phyloP scores from a whole-genome alignment of 1,140 invertebrate genomes.

The Bombus haemorrhoidalis region DNA sequence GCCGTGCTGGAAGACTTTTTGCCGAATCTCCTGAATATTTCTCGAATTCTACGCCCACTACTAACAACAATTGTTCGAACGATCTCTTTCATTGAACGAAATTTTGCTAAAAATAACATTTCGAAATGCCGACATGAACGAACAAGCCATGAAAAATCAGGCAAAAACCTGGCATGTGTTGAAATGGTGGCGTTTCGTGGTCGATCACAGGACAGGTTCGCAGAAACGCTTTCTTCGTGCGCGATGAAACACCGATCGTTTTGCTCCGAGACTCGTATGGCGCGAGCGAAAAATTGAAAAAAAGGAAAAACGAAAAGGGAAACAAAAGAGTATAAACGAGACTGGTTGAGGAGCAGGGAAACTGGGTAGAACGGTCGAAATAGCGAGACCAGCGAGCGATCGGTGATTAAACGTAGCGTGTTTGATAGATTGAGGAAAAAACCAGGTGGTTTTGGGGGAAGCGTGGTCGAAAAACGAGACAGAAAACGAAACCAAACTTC shows the following conservation, averaged over 20 bases:
- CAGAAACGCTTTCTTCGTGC: slow-evolving; percentile 32
- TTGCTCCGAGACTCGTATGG: background rate
- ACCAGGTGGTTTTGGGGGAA: background rate
- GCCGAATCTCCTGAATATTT: background rate
- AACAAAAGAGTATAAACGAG: background rate
- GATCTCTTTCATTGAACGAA: background rate
- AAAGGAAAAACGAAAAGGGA: background rate
- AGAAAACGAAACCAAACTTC: slow-evolving; percentile 4
- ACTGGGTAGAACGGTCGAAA: slow-evolving; percentile 12
- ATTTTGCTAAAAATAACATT: background rate
- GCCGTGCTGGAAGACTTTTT: background rate
- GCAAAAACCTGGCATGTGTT: background rate
- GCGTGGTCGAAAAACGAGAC: slow-evolving; percentile 53
- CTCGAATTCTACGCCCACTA: background rate
- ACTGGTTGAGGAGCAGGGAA: background rate
- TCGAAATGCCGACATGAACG: background rate
- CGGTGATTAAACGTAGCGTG: slow-evolving; percentile 43
- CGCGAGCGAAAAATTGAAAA: background rate
- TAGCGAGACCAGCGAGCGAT: slow-evolving; percentile 9
- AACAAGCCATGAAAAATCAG: background rate
- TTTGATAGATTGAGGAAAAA: slow-evolving; percentile 6
- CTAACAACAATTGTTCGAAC: background rate
- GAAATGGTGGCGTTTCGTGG: background rate
- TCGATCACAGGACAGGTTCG: slow-evolving; percentile 10
- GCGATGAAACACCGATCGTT: background rate